phyloP scores from a whole-genome alignment of 1,140 invertebrate genomes.

The Delia radicum region DNA sequence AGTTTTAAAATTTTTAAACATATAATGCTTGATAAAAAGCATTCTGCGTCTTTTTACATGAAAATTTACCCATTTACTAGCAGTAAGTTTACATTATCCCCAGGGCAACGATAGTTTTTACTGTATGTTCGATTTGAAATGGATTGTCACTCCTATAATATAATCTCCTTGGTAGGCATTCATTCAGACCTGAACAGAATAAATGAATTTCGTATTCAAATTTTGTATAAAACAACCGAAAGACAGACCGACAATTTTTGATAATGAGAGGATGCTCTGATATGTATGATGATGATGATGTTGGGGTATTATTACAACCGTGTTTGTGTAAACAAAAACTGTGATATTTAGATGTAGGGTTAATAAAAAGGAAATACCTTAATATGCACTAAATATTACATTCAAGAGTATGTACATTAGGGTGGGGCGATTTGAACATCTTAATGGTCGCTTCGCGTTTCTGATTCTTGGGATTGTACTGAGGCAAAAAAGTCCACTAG shows the following conservation, averaged over 20 bases:
- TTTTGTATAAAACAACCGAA: neutral
- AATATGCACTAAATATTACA: neutral
- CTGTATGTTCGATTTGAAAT: neutral
- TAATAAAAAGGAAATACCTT: neutral
- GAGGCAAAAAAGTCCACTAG: too few species aligned
- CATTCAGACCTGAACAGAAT: neutral
- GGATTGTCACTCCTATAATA: neutral
- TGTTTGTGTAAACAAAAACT: neutral
- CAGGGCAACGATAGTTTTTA: neutral
- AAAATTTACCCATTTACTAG: too few species aligned
- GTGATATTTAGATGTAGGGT: neutral
- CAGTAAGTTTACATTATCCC: too few species aligned
- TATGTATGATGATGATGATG: neutral
- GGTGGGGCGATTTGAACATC: too few species aligned
- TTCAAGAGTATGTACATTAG: neutral
- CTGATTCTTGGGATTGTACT: too few species aligned
- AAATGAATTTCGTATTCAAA: neutral
- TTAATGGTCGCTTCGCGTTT: too few species aligned
- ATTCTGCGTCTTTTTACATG: too few species aligned
- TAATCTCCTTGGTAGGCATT: too few species aligned
- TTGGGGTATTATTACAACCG: neutral
- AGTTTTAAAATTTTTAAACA: too few species aligned
- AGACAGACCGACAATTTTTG: neutral
- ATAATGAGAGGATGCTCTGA: neutral
- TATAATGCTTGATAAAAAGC: too few species aligned